phyloP scores from a whole-genome alignment of 2,113 vertebrate genomes.

The Equus przewalskii region DNA sequence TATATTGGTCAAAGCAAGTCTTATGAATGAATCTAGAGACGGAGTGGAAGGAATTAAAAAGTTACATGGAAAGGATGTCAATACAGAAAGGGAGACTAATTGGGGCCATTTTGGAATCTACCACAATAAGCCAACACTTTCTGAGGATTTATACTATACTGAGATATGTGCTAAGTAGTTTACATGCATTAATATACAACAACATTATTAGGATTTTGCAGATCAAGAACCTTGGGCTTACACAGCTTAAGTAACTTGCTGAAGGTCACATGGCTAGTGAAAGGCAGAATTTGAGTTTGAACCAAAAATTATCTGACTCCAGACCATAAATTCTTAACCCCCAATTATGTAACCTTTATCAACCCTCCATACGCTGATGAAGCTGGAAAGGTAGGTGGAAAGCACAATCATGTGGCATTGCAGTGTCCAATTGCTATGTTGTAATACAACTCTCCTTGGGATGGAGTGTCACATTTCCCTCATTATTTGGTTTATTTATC shows the following conservation, averaged over 20 bases:
- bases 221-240: not conserved
- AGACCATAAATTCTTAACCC: not conserved
- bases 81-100: not conserved
- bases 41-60: not conserved
- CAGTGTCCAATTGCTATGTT: not conserved
- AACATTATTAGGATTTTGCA: not conserved
- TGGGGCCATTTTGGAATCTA: not conserved
- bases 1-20: not conserved
- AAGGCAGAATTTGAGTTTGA: not conserved
- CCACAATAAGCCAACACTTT: not conserved
- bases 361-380: not conserved
- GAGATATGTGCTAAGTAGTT: not conserved
- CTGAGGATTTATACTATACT: not conserved
- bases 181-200: not conserved
- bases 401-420: not conserved
- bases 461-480: not conserved
- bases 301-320: not conserved
- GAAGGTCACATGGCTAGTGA: not conserved
- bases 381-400: not conserved
- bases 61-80: not conserved
- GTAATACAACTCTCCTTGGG: not conserved
- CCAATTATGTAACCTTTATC: not conserved
- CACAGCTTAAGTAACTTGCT: not conserved
- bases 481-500: not conserved
- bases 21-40: not conserved